Conservation (phyloP, 2,797 vertebrate genomes). For the Iguana delicatissima region DNA sequence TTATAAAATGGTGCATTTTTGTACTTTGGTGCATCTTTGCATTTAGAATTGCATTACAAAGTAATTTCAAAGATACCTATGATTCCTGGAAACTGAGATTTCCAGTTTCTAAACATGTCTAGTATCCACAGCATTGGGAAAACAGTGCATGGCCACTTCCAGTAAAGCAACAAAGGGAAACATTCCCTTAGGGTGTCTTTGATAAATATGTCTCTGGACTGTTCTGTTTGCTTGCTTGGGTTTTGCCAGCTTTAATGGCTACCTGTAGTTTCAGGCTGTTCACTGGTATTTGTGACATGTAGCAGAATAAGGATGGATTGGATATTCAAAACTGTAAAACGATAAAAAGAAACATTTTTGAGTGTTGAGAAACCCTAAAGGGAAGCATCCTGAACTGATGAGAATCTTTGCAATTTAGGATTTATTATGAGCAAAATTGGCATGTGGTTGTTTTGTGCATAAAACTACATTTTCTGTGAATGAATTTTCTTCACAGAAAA, state of each 20-base stretch:
- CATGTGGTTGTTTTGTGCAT: no score
- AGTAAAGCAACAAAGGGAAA: not conserved
- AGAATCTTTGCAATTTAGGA: no score
- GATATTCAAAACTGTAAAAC: no score
- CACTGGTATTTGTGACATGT: not conserved
- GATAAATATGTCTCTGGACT: not conserved
- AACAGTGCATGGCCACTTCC: not conserved
- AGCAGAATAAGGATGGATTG: not conserved
- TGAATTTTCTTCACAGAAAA: no score
- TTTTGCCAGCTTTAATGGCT: not conserved
- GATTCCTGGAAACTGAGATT: not conserved
- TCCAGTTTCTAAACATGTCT: not conserved
- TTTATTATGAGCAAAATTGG: no score
- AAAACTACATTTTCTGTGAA: no score
- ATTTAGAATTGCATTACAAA: not conserved
- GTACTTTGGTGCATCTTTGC: not conserved
- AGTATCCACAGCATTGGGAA: conserved; percentile 12
- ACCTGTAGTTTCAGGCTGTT: not conserved
- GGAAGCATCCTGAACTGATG: no score
- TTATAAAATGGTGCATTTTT: not conserved
- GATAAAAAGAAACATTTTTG: no score
- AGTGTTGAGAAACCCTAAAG: no score
- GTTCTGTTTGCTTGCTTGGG: not conserved
- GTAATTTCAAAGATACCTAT: not conserved
- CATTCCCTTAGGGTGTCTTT: not conserved